These are phyloP conservation scores for Tonatia bakeri DNA, from an alignment of 2,113 vertebrate genomes.

Conservation along the genomic window DNA sequence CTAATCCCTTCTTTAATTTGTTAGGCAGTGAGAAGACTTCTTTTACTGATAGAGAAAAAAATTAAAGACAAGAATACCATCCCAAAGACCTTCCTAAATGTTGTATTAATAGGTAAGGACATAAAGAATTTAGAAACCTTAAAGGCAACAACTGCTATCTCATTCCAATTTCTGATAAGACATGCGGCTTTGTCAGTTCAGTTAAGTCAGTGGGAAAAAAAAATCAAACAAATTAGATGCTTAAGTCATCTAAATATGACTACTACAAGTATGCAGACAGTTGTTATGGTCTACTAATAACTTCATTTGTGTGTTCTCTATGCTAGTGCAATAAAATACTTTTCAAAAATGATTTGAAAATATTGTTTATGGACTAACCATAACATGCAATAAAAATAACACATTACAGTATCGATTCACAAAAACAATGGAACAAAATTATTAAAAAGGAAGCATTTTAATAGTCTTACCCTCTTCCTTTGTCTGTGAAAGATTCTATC, in stretches of 20 bases:
- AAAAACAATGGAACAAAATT: constrained; percentile 12
- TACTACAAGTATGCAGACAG: not conserved
- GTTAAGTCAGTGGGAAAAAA: not conserved
- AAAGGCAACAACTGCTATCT: constrained; percentile 3
- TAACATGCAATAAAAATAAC: not conserved
- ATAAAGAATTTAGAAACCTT: constrained; percentile 28
- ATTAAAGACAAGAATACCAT: not conserved
- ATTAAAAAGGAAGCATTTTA: constrained; percentile 16
- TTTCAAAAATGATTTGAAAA: constrained; percentile 44
- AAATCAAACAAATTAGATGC: not conserved
- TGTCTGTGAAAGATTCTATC: constrained; percentile 93
- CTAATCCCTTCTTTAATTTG: not conserved
- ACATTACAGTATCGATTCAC: not conserved
- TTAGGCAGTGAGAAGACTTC: not conserved
- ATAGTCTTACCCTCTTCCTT: constrained; percentile 86
- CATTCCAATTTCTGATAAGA: not conserved
- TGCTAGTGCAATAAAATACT: constrained; percentile 10
- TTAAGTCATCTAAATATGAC: not conserved
- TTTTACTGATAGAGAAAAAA: not conserved
- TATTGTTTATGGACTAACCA: not conserved
- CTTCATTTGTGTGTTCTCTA: not conserved
- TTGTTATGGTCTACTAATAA: not conserved
- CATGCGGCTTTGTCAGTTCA: not conserved
- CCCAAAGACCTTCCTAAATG: not conserved
- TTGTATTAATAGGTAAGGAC: not conserved